Percentiles rank a stretch among this genome's conserved stretches.
Conservation (phyloP, 2,888 invertebrate species). For the Branchipolynoe longqiensis region DNA sequence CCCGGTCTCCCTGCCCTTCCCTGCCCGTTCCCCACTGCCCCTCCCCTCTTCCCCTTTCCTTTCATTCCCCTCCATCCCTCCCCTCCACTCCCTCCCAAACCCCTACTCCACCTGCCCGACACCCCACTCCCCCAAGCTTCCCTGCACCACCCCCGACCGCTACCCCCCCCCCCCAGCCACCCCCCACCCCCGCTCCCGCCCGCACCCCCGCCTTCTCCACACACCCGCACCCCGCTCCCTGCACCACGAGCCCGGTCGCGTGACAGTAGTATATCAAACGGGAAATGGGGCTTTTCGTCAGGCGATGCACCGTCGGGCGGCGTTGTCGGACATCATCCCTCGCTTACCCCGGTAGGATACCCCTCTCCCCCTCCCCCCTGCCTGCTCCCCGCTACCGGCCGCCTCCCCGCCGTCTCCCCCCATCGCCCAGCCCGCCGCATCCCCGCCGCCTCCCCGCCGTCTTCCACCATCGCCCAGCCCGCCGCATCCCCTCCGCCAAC, state of each 20-base stretch:
- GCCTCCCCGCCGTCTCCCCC: not conserved
- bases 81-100: no score
- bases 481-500: not conserved
- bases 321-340: not conserved
- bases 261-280: constrained; percentile 45
- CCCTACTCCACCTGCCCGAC: no score
- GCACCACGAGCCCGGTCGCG: not conserved
- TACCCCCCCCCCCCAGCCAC: not conserved
- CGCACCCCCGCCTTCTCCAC: not conserved
- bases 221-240: not conserved
- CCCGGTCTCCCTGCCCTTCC: no score
- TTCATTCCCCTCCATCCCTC: no score
- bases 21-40: no score
- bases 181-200: not conserved
- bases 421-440: not conserved
- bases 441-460: not conserved
- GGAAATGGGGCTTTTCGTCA: constrained; percentile 3
- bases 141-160: not conserved
- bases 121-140: not conserved
- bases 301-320: not conserved
- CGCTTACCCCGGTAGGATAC: no score
- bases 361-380: not conserved
- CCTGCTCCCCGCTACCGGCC: not conserved
- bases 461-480: not conserved
- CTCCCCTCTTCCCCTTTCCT: no score